Evolutionary conservation across 2,797 vertebrate genomes (phyloP), one percentile per base, ranked within the genome.

Genomic region (Diglossa cyanea): DNA sequence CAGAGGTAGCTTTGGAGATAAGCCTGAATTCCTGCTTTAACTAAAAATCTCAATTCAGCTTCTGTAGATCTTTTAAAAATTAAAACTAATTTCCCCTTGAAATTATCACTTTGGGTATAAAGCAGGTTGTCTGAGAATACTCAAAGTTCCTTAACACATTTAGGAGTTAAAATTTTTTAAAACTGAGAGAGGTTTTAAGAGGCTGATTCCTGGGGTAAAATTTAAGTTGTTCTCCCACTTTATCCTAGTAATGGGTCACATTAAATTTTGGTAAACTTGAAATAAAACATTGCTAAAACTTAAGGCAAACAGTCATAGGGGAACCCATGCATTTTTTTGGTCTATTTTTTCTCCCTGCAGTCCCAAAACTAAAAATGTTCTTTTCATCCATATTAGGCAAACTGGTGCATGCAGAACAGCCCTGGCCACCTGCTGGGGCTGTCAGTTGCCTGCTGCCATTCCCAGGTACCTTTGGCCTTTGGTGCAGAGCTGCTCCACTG

Each of bases 1-100:
- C 90, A 87, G 75, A 74, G 35, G 68, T 23, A 68, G 47, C 50
- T 47, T 54, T 76, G 65, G 81, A 92, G 94, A 89, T 75, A 90
- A 93, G 61, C 65, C 13, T 16, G 37, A 71, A 62, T 68, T 77
- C 44, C 12, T 65, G 13, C 31, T 94, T 70, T 33, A 79, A 80
- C 74, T 62, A 31, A 48, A 80, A 86, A 54, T n/a, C 40, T 57
- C 20, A 7, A 20, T 30, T 66, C 16, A 2, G 11, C 53, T 73
- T 76, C 53, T 57, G 17, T 11, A 2, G 62, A 13, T 51, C 57
- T 26, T 8, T 48, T 17, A 39, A 68, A 76, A 53, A 24, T 5
- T 7, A 30, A 21, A 53, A 44, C 2, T n/a, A 48, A 63, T 60
- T 76, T 33, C 5, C 47, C 19, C 14, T 81, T 5, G 4, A 60